A percentile compares a stretch with the other conserved stretches of the same genome.
phyloP scores from a whole-genome alignment of 2,797 vertebrate genomes.

The Tiaroga cobitis region DNA sequence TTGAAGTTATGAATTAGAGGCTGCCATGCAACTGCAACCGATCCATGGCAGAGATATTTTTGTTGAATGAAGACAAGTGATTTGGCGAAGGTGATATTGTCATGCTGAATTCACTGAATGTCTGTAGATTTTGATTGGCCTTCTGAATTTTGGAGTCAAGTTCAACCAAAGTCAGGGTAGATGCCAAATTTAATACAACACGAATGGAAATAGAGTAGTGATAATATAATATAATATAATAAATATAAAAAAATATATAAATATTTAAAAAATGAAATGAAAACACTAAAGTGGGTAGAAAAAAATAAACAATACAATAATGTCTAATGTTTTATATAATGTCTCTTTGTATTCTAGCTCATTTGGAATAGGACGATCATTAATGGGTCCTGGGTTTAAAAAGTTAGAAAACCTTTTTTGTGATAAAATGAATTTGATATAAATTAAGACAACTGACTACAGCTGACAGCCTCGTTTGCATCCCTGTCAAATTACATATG shows the following conservation, averaged over 20 bases:
- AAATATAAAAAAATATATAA: background rate
- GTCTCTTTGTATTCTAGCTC: background rate
- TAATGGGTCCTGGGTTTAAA: background rate
- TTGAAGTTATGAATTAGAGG: conserved; percentile 56
- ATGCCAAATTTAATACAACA: background rate
- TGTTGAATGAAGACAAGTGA: conserved; percentile 35
- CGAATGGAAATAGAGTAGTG: background rate
- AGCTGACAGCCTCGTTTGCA: conserved; percentile 2
- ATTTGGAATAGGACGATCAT: background rate
- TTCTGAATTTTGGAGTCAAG: conserved; percentile 26
- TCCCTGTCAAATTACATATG: conserved; percentile 14
- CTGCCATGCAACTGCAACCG: conserved; percentile 45
- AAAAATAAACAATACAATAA: background rate
- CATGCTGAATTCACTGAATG: conserved; percentile 10
- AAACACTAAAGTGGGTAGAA: background rate
- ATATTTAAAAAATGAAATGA: background rate
- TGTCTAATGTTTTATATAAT: background rate
- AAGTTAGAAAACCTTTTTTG: background rate
- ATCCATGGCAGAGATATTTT: conserved; percentile 47
- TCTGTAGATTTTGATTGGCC: conserved; percentile 31
- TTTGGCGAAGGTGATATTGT: conserved; percentile 36
- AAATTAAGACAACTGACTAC: background rate
- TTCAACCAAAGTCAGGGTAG: background rate
- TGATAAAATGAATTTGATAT: background rate
- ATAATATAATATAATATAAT: background rate